Evolutionary conservation across 1,140 invertebrate genomes (phyloP), one percentile per base, ranked within the genome.

Genomic region (Neelides sp.): DNA sequence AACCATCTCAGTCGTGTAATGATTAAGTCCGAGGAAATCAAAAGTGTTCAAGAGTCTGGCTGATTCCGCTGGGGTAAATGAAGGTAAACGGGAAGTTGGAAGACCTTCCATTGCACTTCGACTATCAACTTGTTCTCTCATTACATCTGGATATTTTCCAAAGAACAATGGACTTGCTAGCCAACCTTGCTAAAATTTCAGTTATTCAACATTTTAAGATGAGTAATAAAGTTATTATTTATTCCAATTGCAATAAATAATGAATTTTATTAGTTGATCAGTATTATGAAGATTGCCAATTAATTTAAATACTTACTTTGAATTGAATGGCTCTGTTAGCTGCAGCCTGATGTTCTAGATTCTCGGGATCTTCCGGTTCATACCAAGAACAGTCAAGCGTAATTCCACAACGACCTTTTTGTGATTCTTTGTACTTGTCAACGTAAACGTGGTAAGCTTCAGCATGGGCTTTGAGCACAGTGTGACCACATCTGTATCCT

Each of bases 381-480:
- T 71, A 73, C 76, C 76, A 81, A 19, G 72, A 74, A 0, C 71
- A 70, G 57, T 76, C 73, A 37, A 78, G 53, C 0, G 73, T 72
- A 44, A 82, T 75, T 27, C 78, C 78, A 28, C 80, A 71, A 63
- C 73, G 68, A 10, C 61, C 61, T 13, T 55, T 30, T 54, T 62
- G 61, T 1, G 17, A 48, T 36, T 48, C 34, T 50, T 53, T 60
- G 32, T 56, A 62, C 46, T 50, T 42, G 4, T 34, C 37, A 30
- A 59, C 59, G 17, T 62, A 62, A 22, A 61, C 43, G 3, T 52
- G 53, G 27, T 62, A 62, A 22, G 70, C 73, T 26, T 55, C 67
- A 0, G 77, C 78, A 59, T 81, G 79, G 0, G 78, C 73, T 58
- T 74, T 74, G 3, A 80, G 60, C 12, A 78, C 53, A 59, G 73